These are phyloP conservation scores for Paradoxurus hermaphroditus DNA, from an alignment of 2,113 vertebrate species.

Conservation along the genomic window DNA sequence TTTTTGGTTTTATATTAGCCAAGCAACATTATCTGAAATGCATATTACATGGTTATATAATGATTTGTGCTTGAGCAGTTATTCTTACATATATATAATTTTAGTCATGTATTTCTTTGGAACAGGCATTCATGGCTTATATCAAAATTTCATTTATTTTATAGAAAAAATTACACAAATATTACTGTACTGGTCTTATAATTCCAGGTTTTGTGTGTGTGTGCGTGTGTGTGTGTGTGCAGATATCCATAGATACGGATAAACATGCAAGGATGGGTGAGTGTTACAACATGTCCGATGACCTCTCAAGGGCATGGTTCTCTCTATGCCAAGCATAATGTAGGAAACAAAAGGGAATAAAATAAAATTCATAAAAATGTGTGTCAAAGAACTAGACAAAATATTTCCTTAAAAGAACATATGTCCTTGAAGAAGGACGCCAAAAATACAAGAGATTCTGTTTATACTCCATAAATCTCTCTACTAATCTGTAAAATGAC, in stretches of 20 bases:
- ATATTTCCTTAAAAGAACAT: not conserved
- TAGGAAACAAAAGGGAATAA: not conserved
- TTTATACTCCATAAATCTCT: not conserved
- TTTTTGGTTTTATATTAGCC: not conserved
- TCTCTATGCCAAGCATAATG: not conserved
- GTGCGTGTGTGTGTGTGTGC: rapidly evolving
- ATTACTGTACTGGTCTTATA: not conserved
- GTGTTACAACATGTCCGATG: not conserved
- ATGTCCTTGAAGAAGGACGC: not conserved
- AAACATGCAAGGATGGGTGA: not conserved
- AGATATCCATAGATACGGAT: too few relatives aligned
- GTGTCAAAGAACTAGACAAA: not conserved
- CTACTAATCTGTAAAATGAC: not conserved
- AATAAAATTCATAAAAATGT: not conserved
- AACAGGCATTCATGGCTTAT: not conserved
- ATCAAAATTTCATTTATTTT: not conserved
- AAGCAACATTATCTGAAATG: not conserved
- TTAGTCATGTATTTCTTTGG: not conserved
- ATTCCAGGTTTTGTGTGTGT: not conserved
- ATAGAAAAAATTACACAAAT: not conserved
- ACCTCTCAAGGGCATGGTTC: not conserved
- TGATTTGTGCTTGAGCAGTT: not conserved
- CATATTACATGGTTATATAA: not conserved
- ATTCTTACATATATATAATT: not conserved
- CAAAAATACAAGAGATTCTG: not conserved